A percentile compares a stretch with the other conserved stretches of the same genome.
Evolutionary conservation across 2,797 vertebrate genomes (phyloP).

Genomic region (Babyrousa celebensis): DNA sequence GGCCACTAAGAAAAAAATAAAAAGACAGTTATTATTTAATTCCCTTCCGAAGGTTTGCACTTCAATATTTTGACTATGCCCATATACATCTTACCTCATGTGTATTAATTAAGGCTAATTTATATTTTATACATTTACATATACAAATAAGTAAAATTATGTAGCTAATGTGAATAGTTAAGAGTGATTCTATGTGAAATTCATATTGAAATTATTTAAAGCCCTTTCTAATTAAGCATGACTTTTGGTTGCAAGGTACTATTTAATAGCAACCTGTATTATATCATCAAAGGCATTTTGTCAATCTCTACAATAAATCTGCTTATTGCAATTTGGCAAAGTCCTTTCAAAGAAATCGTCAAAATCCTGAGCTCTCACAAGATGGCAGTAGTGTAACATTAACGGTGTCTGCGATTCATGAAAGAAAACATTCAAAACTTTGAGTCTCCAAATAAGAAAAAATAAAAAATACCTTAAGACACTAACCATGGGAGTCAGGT

Average conservation of each 20-base stretch:
- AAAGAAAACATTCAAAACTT: background rate
- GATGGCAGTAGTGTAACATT: constrained; percentile 86
- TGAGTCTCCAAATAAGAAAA: background rate
- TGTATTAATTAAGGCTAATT: constrained; percentile 13
- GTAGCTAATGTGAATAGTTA: background rate
- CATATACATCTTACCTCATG: background rate
- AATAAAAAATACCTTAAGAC: constrained; percentile 44
- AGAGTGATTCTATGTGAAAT: background rate
- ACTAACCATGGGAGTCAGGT: background rate
- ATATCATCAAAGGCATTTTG: background rate
- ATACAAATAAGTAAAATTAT: background rate
- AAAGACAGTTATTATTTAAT: background rate
- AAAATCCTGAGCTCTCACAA: constrained; percentile 80
- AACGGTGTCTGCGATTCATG: background rate
- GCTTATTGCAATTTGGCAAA: background rate
- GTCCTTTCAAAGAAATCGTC: constrained; percentile 34
- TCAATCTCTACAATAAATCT: background rate
- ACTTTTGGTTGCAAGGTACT: background rate
- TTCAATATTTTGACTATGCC: background rate
- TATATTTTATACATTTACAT: background rate
- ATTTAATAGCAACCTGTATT: background rate
- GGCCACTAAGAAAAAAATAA: background rate
- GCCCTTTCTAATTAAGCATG: background rate
- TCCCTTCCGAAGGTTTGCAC: background rate
- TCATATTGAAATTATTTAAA: constrained; percentile 47